Evolutionary conservation across 2,113 vertebrate genomes (phyloP).

Genomic region (Hyperoodon ampullatus): DNA sequence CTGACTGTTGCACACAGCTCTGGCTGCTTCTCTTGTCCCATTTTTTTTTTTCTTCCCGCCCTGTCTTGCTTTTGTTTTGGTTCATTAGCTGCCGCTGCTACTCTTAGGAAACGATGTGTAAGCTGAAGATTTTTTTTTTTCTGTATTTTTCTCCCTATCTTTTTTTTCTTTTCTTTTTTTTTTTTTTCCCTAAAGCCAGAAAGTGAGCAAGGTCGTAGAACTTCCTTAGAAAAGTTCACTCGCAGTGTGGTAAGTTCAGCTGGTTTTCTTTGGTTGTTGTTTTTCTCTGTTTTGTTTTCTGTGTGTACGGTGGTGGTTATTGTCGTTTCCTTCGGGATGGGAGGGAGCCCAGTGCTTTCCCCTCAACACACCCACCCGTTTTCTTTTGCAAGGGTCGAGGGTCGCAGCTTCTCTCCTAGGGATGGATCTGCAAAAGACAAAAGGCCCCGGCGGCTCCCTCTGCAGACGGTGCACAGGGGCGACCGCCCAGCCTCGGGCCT

Average conservation of each 20-base stretch:
- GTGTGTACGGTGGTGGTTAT: background rate
- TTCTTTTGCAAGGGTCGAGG: conserved; percentile 57
- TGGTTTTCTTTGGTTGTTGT: conserved; percentile 71
- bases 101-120: conserved; percentile 82
- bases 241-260: conserved; percentile 96
- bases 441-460: background rate
- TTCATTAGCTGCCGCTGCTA: conserved; percentile 81
- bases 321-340: conserved; percentile 63
- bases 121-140: conserved; percentile 85
- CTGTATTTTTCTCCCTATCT: conserved; percentile 85
- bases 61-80: conserved; percentile 79
- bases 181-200: conserved; percentile 91
- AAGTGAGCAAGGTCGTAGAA: conserved; percentile 97
- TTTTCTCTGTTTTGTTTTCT: conserved; percentile 64
- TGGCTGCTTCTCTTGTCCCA: conserved; percentile 78
- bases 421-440: conserved; percentile 44
- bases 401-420: conserved; percentile 80
- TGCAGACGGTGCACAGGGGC: conserved; percentile 65
- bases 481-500: background rate
- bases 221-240: conserved; percentile 99
- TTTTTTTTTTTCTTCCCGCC: conserved; percentile 48
- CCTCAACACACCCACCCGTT: background rate
- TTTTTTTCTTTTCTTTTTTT: conserved; percentile 53
- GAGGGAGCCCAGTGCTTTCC: conserved; percentile 67
- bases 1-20: conserved; percentile 79